phyloP scores from a whole-genome alignment of 2,797 vertebrate species.

The Xyrichtys novacula region DNA sequence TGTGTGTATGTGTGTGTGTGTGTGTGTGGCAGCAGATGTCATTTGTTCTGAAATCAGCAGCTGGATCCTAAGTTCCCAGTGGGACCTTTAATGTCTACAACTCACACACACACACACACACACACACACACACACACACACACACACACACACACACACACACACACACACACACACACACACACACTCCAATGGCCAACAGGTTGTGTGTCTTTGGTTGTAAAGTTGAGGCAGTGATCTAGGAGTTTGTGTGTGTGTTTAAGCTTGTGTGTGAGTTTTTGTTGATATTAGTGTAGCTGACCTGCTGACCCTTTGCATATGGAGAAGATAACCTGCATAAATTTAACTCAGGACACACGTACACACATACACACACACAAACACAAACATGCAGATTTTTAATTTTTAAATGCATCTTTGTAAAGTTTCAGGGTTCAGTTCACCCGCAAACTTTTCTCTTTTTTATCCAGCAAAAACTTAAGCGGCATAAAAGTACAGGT shows the following conservation, averaged over 20 bases:
- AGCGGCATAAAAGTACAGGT: background rate
- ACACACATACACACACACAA: constrained; percentile 1
- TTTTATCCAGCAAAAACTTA: background rate
- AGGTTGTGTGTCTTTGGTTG: constrained; percentile 33
- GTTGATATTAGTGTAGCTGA: constrained; percentile 41
- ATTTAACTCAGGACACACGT: constrained; percentile 13
- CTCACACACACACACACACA: constrained; percentile 33
- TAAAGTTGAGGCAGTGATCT: constrained; percentile 12
- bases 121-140: constrained; percentile 21
- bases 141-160: constrained; percentile 31
- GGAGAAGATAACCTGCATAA: constrained; percentile 41
- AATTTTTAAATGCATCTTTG: constrained; percentile 18
- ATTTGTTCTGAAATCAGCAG: constrained; percentile 76
- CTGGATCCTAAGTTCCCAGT: constrained; percentile 73
- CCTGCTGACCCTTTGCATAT: constrained; percentile 57
- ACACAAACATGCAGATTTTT: constrained; percentile 19
- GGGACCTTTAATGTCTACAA: constrained; percentile 64
- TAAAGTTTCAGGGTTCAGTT: constrained; percentile 34
- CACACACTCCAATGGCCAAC: no score
- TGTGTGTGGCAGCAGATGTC: constrained; percentile 67
- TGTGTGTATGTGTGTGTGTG: constrained; percentile 35
- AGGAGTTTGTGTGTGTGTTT: constrained; percentile 15
- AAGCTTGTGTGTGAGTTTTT: constrained; percentile 20
- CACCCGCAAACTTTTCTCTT: constrained; percentile 3
- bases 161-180: constrained; percentile 26